Evolutionary conservation across 2,888 invertebrate genomes (phyloP).

Genomic region (Tyria jacobaeae): DNA sequence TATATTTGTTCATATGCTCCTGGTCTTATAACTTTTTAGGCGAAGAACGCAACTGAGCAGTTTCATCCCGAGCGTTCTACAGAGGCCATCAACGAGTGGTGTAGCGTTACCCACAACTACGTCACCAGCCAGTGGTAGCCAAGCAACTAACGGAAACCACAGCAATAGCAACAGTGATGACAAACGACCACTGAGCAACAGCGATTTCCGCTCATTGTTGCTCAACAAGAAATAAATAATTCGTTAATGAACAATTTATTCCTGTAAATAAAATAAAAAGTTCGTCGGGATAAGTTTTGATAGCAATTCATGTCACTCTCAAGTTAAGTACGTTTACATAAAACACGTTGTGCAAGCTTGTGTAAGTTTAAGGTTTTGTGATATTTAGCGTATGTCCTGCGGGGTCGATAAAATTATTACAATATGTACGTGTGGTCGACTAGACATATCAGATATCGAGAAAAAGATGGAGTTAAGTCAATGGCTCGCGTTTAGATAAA

Average conservation of each 20-base stretch:
- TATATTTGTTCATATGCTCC: no score
- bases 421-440: background rate
- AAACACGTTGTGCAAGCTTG: background rate
- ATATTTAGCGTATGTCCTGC: background rate
- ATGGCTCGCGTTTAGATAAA: no score
- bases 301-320: constrained; percentile 10
- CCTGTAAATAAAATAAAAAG: constrained; percentile 16
- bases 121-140: constrained; percentile 48
- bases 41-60: constrained; percentile 80
- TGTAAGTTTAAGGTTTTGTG: background rate
- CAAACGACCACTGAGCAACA: constrained; percentile 78
- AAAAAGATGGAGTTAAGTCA: no score
- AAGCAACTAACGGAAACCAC: constrained; percentile 39
- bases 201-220: constrained; percentile 85
- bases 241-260: constrained; percentile 16
- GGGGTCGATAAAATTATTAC: background rate
- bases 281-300: constrained; percentile 6
- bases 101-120: constrained; percentile 20
- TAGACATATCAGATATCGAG: no score
- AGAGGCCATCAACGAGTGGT: constrained; percentile 67
- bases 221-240: constrained; percentile 62
- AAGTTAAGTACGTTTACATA: no score
- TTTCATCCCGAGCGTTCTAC: constrained; percentile 80
- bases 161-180: constrained; percentile 46
- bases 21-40: constrained; percentile 56